phyloP scores from a whole-genome alignment of 2,113 vertebrate species.

The Acanthisitta chloris region DNA sequence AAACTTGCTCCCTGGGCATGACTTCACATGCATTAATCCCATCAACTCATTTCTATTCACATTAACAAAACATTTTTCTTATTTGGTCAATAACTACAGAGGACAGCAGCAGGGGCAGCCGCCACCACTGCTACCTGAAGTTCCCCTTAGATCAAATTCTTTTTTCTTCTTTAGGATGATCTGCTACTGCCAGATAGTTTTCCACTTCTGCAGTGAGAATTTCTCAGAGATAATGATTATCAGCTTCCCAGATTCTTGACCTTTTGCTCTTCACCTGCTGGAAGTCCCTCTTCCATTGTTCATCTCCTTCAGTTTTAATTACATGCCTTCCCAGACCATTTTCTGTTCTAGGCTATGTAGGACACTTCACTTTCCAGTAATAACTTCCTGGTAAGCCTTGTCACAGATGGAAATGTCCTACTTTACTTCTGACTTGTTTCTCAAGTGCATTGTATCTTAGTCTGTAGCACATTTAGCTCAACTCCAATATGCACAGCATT shows the following conservation, averaged over 20 bases:
- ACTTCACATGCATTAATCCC: background rate
- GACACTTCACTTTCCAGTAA: constrained; percentile 5
- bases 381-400: constrained; percentile 15
- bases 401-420: constrained; percentile 25
- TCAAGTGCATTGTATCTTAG: background rate
- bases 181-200: background rate
- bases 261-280: constrained; percentile 45
- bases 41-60: background rate
- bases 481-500: background rate
- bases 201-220: background rate
- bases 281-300: constrained; percentile 43
- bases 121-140: background rate
- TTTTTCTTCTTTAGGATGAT: constrained; percentile 31
- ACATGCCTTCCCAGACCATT: constrained; percentile 56
- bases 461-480: background rate
- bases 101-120: background rate
- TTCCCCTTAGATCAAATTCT: background rate
- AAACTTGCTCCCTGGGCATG: background rate
- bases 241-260: constrained; percentile 46
- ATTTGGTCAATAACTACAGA: background rate
- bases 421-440: constrained; percentile 3
- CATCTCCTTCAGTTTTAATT: constrained; percentile 67
- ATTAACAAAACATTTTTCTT: background rate
- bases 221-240: constrained; percentile 41
- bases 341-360: constrained; percentile 56